Percentiles rank a stretch among this genome's conserved stretches.
These are phyloP conservation scores for Microtus oregoni DNA, from an alignment of 2,113 vertebrate species.

Conservation along the genomic window DNA sequence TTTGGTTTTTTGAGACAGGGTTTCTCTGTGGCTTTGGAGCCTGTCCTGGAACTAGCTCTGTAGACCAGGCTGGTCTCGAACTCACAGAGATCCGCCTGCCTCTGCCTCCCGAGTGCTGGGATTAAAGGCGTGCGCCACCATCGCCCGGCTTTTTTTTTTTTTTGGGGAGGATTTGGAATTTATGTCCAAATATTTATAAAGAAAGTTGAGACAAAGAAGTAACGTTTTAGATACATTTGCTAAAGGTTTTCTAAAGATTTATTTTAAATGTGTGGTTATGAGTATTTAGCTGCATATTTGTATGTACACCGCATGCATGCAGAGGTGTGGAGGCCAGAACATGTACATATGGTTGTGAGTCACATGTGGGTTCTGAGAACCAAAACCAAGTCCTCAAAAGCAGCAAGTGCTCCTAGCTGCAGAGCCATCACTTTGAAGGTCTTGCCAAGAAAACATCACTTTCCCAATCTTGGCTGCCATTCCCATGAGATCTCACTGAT, in stretches of 20 bases:
- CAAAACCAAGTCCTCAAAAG: background rate
- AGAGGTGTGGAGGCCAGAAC: background rate
- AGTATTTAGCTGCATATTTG: background rate
- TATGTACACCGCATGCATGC: background rate
- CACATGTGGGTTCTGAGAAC: background rate
- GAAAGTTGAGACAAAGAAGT: background rate
- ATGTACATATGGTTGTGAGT: background rate
- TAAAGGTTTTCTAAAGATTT: background rate
- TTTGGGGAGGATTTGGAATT: constrained; percentile 26
- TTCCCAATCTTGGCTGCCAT: background rate
- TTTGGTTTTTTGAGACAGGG: too few relatives aligned
- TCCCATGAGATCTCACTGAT: background rate
- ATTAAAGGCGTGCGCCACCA: too few relatives aligned
- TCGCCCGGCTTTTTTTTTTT: too few relatives aligned
- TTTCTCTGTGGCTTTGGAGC: too few relatives aligned
- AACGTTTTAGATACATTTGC: background rate
- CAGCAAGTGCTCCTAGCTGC: background rate
- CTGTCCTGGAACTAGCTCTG: too few relatives aligned
- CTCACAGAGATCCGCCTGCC: too few relatives aligned
- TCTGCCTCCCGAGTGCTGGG: too few relatives aligned
- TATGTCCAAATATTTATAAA: constrained; percentile 5
- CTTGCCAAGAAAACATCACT: background rate
- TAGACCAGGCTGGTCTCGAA: too few relatives aligned
- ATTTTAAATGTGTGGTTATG: background rate
- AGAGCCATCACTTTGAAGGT: background rate